Evolutionary conservation across 1,140 invertebrate genomes (phyloP).

Genomic region (Mycetomoellerius zeteki): DNA sequence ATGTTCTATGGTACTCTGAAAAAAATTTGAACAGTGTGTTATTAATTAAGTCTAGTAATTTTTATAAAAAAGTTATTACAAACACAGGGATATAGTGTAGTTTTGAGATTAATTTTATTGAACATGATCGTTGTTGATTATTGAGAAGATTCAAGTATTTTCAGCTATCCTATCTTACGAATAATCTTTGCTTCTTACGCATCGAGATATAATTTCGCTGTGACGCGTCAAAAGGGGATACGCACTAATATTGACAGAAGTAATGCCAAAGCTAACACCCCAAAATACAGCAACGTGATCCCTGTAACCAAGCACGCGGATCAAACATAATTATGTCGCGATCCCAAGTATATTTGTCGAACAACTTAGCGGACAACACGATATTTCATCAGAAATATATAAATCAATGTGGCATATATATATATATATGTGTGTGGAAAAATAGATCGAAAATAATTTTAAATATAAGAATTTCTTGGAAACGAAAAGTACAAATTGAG

Average conservation of each 20-base stretch:
- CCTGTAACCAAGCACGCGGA: not conserved
- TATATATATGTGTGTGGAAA: not conserved
- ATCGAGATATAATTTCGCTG: constrained; percentile 39
- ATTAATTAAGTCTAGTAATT: not conserved
- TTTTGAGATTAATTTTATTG: not conserved
- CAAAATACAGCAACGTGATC: constrained; percentile 49
- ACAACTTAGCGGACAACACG: not conserved
- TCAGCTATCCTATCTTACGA: not conserved
- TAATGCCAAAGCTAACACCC: constrained; percentile 55
- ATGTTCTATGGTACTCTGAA: too few species aligned
- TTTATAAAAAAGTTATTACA: not conserved
- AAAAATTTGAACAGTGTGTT: too few species aligned
- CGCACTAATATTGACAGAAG: constrained; percentile 57
- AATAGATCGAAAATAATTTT: not conserved
- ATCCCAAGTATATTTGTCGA: constrained; percentile 36
- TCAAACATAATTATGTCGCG: constrained; percentile 41
- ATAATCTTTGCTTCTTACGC: not conserved
- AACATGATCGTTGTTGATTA: not conserved
- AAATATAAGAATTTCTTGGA: not conserved
- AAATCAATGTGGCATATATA: not conserved
- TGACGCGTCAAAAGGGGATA: constrained; percentile 40
- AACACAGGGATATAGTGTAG: not conserved
- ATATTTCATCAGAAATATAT: constrained; percentile 2
- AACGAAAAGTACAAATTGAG: not conserved
- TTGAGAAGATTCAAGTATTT: not conserved